Evolutionary conservation across 2,888 invertebrate genomes (phyloP), one percentile per base, ranked within the genome.

Genomic region (Philaethria dido): DNA sequence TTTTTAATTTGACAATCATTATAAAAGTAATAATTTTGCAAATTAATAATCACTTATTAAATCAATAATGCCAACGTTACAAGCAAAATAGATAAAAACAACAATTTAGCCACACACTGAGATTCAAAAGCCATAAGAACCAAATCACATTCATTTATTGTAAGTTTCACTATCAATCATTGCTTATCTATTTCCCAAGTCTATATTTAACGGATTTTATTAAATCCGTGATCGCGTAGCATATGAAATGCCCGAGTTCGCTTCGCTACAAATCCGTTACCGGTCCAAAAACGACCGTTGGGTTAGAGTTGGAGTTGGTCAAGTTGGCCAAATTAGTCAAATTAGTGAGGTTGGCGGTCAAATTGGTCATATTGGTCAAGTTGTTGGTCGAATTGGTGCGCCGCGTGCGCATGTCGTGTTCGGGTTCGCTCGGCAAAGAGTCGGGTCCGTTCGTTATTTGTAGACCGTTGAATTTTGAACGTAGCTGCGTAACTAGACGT

Each of bases 221-320:
- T 62, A 89, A 69, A 73, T 91, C 89, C 47, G 83, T 76, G 73
- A 82, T 79, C 33, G 89, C 69, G 29, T 73, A 76, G 70, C 81
- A 80, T 63, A 80, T 78, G 69, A 79, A 74, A 69, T 80, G 79
- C 70, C 75, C 78, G 66, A 81, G 48, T 72, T 80, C 80, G 78
- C 77, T 87, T 86, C 89, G 90, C 89, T 92, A 93, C 87, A 93
- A 93, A 80, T 94, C 94, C 2, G 94, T 94, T 18, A 94, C 94
- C 16, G 94, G 94, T 18, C 94, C 94, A 72, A 94, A 93, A 57
- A 94, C 89, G 39, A 94, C 93, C 42, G 89, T 87, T 20, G 89
- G 82, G 74, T 84, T 87, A 63, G 87, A 57, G 29, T 45, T 57
- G 16, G 89, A 83, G 74, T 84, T 87, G 65, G 86, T 84, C 39